Conservation (phyloP, 2,797 vertebrate genomes). For the Apogon talboti region DNA sequence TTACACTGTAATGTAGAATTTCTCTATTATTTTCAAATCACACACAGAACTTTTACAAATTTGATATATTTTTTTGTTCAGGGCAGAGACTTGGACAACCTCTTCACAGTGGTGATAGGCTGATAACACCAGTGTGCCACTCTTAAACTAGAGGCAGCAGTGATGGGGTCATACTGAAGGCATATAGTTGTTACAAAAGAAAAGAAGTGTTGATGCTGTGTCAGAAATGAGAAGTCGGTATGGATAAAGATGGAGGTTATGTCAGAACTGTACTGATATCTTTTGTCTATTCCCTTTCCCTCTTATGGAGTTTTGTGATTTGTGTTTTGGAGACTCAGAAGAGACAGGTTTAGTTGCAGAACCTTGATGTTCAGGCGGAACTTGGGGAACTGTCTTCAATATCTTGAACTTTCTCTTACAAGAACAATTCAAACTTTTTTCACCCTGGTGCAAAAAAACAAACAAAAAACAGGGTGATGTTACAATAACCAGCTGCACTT, state of each 20-base stretch:
- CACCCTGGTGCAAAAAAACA: not conserved
- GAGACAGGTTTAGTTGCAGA: constrained; percentile 15
- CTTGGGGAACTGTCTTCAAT: constrained; percentile 9
- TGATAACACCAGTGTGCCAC: not conserved
- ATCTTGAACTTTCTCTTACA: constrained; percentile 11
- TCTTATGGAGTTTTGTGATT: constrained; percentile 23
- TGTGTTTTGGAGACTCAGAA: constrained; percentile 25
- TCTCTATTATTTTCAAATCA: not conserved
- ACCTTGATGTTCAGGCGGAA: constrained; percentile 16
- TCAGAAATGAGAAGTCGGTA: constrained; percentile 11
- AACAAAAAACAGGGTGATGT: not conserved
- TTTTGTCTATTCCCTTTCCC: constrained; percentile 29
- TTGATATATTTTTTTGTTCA: not conserved
- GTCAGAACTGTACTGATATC: constrained; percentile 6
- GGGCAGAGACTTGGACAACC: not conserved
- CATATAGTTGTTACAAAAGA: constrained; percentile 14
- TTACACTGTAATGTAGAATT: not conserved
- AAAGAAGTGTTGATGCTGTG: constrained; percentile 13
- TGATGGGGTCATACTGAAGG: constrained; percentile 44
- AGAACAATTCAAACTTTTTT: constrained; percentile 19
- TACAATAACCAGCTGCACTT: constrained; percentile 18
- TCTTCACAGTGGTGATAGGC: not conserved
- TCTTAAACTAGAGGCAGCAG: not conserved
- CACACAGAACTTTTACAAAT: not conserved
- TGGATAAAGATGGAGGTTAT: constrained; percentile 10